Base-by-base conservation (phyloP, 2,888 invertebrate genomes). In the Carterocephalus palaemon region DNA sequence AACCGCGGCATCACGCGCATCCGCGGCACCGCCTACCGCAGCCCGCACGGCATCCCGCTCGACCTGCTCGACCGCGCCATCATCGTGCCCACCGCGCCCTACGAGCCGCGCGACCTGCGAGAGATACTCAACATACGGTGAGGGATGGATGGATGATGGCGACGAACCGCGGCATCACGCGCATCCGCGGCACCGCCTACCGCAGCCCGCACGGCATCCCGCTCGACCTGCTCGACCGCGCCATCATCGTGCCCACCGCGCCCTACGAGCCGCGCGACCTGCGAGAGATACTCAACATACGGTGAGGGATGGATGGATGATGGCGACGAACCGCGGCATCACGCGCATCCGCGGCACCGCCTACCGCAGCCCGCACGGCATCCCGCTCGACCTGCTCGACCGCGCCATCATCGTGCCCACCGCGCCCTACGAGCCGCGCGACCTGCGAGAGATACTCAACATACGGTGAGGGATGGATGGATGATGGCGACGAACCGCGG, bases 401-500 rank as follows among this genome's bases (percentile, higher is more conserved):
- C 89, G 98, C 16, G 93, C 96, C 90, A 95, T 98, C 54, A 98
- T 98, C 32, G 96, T 98, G 26, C 93, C 96, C 4, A 99, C 98
- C 0, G 85, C 90, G 16, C 93, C 97, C 0, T 99, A 99, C 64
- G 89, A 92, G 0, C 95, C 96, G 47, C 92, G 93, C 52, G 98
- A 99, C 67, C 88, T 98, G 7, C 92, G 92, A 56, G 96, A 97
- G 80, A 98, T 99, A 54, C 86, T 99, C 0, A 95, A 95, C 67
- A 96, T 96, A 49, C 87, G 92, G 91, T 91, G 49, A 50, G 55
- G 37, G 22, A 13, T 36, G n/a, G n/a, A n/a, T n/a, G n/a, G n/a
- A n/a, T n/a, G n/a, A 98, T 99, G 96, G 99, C 99, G 0, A 99
- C 99, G n/a, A 99, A 99, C 85, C 90, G 99, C 20, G 93, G 93